phyloP scores from a whole-genome alignment of 92 coral and sea anemone species.

The Epizoanthus rinbou region DNA sequence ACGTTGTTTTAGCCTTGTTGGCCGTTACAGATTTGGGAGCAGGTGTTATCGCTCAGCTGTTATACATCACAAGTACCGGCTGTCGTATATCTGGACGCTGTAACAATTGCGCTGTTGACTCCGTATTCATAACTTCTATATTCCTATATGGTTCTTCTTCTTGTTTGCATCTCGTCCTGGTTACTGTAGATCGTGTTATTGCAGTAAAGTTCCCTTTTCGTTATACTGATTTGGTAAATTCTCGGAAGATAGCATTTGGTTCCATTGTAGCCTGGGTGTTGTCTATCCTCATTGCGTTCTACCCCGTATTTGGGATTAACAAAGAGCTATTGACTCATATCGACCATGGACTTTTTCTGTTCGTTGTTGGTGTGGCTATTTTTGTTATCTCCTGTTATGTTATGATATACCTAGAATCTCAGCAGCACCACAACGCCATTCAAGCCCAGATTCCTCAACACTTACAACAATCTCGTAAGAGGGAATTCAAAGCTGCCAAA shows the following conservation, averaged over 20 bases:
- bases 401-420: slow-evolving; percentile 10
- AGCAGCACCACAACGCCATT: slow-evolving; percentile 7
- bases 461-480: neutral
- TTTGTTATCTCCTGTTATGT: neutral
- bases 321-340: neutral
- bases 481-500: slow-evolving; percentile 19
- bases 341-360: neutral
- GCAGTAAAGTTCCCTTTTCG: neutral
- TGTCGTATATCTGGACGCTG: slow-evolving; percentile 20
- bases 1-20: slow-evolving; percentile 12
- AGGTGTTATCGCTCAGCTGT: too few species aligned
- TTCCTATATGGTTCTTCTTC: neutral
- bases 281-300: neutral
- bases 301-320: neutral
- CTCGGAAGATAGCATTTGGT: neutral
- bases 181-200: slow-evolving; percentile 14
- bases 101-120: slow-evolving; percentile 5
- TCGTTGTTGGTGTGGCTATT: neutral
- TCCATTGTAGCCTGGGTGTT: neutral
- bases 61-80: neutral
- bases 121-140: neutral
- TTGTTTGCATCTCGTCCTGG: neutral
- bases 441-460: neutral
- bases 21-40: neutral
- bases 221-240: neutral